phyloP scores from a whole-genome alignment of 1,140 invertebrate genomes.

The Temnothorax longispinosus region DNA sequence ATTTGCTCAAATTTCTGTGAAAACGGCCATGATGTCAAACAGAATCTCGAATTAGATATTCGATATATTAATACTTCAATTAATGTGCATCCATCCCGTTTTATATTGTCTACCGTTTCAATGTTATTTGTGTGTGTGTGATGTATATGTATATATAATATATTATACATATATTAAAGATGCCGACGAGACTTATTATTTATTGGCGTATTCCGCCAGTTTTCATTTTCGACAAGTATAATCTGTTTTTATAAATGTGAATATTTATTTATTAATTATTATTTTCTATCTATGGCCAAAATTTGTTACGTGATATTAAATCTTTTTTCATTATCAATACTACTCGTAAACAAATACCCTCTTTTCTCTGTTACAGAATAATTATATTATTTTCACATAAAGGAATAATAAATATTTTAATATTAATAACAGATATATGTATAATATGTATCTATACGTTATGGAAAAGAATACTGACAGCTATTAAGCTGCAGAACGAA shows the following conservation, averaged over 20 bases:
- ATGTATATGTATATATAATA: too few relatives aligned
- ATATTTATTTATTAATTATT: slow-evolving; percentile 8
- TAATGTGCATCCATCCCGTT: neutral
- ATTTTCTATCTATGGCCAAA: neutral
- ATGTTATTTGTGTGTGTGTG: neutral
- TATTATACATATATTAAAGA: too few relatives aligned
- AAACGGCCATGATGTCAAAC: neutral
- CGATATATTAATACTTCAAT: neutral
- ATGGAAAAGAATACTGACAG: neutral
- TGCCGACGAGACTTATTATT: neutral
- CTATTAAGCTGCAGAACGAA: slow-evolving; percentile 13
- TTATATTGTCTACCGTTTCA: neutral
- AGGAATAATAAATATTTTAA: slow-evolving; percentile 8
- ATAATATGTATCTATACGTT: neutral
- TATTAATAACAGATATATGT: slow-evolving; percentile 8
- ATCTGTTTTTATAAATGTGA: neutral
- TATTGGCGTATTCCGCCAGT: neutral
- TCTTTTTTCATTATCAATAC: neutral
- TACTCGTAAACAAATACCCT: slow-evolving; percentile 15
- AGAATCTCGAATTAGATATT: neutral
- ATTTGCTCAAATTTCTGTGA: neutral
- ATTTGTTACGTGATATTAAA: neutral
- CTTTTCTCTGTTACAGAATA: slow-evolving; percentile 18
- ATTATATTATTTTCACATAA: slow-evolving; percentile 39
- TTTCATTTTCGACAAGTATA: slow-evolving; percentile 2